phyloP scores from a whole-genome alignment of 2,888 invertebrate species.

The Cephus rjabovi region DNA sequence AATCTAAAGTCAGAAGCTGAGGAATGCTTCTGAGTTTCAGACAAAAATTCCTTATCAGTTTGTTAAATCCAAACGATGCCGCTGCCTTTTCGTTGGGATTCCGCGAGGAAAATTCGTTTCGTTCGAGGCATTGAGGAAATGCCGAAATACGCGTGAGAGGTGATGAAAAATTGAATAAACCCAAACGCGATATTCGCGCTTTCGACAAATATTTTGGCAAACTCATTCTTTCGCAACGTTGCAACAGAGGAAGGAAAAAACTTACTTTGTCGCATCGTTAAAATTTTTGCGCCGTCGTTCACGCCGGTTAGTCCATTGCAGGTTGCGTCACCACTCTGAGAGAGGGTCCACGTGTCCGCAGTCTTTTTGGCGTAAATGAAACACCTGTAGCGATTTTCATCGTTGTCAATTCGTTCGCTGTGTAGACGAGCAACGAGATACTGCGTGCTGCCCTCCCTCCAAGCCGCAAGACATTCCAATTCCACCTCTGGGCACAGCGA shows the following conservation, averaged over 20 bases:
- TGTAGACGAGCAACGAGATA: constrained; percentile 86
- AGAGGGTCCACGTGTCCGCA: constrained; percentile 74
- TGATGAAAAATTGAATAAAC: too few species aligned
- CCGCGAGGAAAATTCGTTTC: neutral
- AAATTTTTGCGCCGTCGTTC: constrained; percentile 81
- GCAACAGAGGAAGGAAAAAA: constrained; percentile 8
- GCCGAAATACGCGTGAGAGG: neutral
- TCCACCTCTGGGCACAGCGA: constrained; percentile 75
- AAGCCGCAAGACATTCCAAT: constrained; percentile 82
- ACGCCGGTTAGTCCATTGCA: constrained; percentile 82
- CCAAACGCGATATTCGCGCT: neutral
- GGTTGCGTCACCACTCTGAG: constrained; percentile 83
- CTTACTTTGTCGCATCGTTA: constrained; percentile 69
- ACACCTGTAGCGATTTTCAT: constrained; percentile 85
- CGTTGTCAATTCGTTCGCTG: constrained; percentile 79
- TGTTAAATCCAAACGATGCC: too few species aligned
- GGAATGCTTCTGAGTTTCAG: too few species aligned
- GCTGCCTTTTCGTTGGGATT: too few species aligned
- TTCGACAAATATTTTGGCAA: neutral
- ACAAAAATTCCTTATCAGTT: too few species aligned
- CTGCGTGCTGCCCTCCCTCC: constrained; percentile 86
- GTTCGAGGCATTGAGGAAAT: neutral
- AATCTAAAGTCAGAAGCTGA: neutral
- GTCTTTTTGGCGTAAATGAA: constrained; percentile 83
- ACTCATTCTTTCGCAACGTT: neutral